Base-by-base conservation (phyloP, 2,113 vertebrate genomes). In the Eulemur macaco region DNA sequence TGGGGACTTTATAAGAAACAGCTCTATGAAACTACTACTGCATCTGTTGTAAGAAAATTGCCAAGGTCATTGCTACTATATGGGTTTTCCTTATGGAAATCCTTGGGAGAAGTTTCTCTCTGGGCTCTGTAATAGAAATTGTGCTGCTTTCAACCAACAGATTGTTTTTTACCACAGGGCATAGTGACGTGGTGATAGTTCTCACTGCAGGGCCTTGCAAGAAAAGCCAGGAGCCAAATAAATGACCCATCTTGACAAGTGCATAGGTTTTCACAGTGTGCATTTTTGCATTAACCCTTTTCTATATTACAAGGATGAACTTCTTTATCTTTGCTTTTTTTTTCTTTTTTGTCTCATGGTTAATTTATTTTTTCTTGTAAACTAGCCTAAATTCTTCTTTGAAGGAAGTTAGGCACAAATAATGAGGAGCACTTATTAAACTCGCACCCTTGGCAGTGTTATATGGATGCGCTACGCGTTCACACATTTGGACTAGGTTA, bases 361-460 rank as follows among this genome's bases (percentile, higher is more conserved):
- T 89, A 80, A 87, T 69, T 87, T 82, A 74, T 83, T 94, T 89
- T 95, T 87, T 69, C 90, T 93, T 88, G n/a, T 39, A 84, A 85
- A 73, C 37, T 69, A 42, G 34, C 13, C 50, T 88, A 52, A 93
- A 85, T 93, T 91, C 45, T 94, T 80, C 80, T 83, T 80, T 63
- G 37, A 83, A 94, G 60, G 68, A 96, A 74, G 64, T 15, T 45
- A 29, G 37, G 47, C 25, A 76, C 76, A 76, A 47, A 58, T 42
- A 82, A 68, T 34, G 25, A 89, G 23, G 4, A 71, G 60, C 45
- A 64, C 15, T 80, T 74, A 42, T 93, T 58, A 52, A 86, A 42
- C 20, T 69, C n/a, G 14, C 18, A 64, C 42, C 69, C 34, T 37
- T 37, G 1, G 6, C 14, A 50, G 29, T 71, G 37, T 39, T 69